A percentile compares a stretch with the other conserved stretches of the same genome.
phyloP scores from a whole-genome alignment of 1,140 invertebrate species.

The Gonatopus flavifemur region DNA sequence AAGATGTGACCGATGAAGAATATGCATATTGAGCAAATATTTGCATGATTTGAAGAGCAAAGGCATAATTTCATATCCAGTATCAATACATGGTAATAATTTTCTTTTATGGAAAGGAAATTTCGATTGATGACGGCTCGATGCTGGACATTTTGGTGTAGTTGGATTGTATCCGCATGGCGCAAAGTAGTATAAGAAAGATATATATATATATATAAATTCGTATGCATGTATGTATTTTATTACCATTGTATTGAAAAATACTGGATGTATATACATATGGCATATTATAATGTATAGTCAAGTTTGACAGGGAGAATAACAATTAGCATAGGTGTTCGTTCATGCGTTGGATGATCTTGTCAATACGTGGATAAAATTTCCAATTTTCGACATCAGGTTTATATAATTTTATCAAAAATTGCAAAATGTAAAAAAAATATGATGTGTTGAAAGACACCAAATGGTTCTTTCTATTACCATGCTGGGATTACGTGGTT shows the following conservation, averaged over 20 bases:
- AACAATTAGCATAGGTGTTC: slow-evolving; percentile 12
- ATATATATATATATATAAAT: slow-evolving; percentile 18
- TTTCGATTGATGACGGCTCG: slow-evolving; percentile 13
- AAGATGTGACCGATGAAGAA: too few relatives aligned
- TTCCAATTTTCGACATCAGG: slow-evolving; percentile 10
- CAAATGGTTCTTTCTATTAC: slow-evolving; percentile 15
- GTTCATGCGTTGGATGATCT: too few relatives aligned
- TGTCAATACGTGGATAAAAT: slow-evolving; percentile 19
- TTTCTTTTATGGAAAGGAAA: slow-evolving; percentile 19
- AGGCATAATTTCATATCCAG: slow-evolving; percentile 3
- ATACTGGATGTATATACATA: slow-evolving; percentile 16
- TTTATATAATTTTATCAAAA: slow-evolving; percentile 19
- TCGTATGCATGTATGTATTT: slow-evolving; percentile 19
- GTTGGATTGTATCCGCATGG: slow-evolving; percentile 34
- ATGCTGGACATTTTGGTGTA: slow-evolving; percentile 23
- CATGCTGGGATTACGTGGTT: slow-evolving; percentile 3
- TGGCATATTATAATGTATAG: slow-evolving; percentile 10
- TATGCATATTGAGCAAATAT: too few relatives aligned
- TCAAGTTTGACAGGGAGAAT: slow-evolving; percentile 8
- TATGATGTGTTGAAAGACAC: slow-evolving; percentile 9
- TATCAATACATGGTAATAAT: slow-evolving; percentile 18
- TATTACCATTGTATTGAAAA: slow-evolving; percentile 14
- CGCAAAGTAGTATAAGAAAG: too few relatives aligned
- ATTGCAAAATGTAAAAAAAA: too few relatives aligned
- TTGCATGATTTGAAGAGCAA: too few relatives aligned